Evolutionary conservation across 2,888 invertebrate species (phyloP).

Genomic region (Rhagophthalmus giganteus): DNA sequence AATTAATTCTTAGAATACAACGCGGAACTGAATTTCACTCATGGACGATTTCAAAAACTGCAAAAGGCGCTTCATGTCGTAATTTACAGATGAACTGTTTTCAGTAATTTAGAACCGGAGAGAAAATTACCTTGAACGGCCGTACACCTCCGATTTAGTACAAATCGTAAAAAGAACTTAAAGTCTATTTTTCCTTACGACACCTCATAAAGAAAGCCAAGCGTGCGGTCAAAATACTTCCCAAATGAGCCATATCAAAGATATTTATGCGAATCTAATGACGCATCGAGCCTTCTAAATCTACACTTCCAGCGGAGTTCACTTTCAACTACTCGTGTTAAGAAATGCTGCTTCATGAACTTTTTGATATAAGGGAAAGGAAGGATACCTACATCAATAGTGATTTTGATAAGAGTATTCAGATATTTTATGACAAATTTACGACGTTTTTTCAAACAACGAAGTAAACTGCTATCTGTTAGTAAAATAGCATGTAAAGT

Average conservation of each 20-base stretch:
- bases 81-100: constrained; percentile 51
- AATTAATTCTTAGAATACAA: constrained; percentile 38
- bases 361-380: neutral
- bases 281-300: constrained; percentile 7
- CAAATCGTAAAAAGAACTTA: constrained; percentile 44
- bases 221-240: constrained; percentile 25
- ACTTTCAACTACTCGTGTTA: neutral
- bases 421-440: neutral
- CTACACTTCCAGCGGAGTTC: neutral
- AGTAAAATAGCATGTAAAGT: too few relatives aligned
- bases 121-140: constrained; percentile 50
- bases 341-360: neutral
- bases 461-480: too few relatives aligned
- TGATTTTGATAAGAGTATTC: neutral
- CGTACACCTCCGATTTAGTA: constrained; percentile 47
- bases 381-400: neutral
- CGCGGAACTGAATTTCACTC: constrained; percentile 44
- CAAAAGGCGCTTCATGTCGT: constrained; percentile 46
- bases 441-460: too few relatives aligned
- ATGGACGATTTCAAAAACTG: constrained; percentile 46
- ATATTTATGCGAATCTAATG: constrained; percentile 30
- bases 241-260: constrained; percentile 16
- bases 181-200: constrained; percentile 42
- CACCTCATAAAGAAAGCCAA: constrained; percentile 42
- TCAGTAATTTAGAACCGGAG: constrained; percentile 47